Evolutionary conservation across 2,888 invertebrate species (phyloP).

Genomic region (Oscheius sp.): DNA sequence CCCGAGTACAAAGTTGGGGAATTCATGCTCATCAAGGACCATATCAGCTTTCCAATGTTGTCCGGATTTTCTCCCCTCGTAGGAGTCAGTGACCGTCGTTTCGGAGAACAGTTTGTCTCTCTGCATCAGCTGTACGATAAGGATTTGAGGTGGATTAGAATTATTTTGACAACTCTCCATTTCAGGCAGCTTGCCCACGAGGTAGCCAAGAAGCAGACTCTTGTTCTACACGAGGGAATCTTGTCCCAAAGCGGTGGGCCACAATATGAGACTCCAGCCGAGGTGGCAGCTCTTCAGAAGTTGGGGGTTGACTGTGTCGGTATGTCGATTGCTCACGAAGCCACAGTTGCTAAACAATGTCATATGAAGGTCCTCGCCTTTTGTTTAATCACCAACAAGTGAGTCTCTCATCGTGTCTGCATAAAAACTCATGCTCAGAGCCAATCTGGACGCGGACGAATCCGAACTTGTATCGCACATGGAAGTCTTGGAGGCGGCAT

Average conservation of each 20-base stretch:
- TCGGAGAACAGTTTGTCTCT: slow-evolving; percentile 89
- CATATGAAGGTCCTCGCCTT: slow-evolving; percentile 85
- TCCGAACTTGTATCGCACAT: slow-evolving; percentile 62
- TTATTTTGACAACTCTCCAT: neutral
- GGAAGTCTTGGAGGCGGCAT: slow-evolving; percentile 61
- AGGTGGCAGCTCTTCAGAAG: slow-evolving; percentile 77
- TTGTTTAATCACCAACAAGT: slow-evolving; percentile 88
- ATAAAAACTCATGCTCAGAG: slow-evolving; percentile 46
- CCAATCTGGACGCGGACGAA: slow-evolving; percentile 59
- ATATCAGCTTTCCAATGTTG: slow-evolving; percentile 95
- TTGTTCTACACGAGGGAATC: slow-evolving; percentile 84
- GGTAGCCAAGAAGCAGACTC: slow-evolving; percentile 74
- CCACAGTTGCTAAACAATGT: slow-evolving; percentile 91
- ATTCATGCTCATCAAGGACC: slow-evolving; percentile 95
- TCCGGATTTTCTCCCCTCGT: slow-evolving; percentile 91
- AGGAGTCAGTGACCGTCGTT: slow-evolving; percentile 91
- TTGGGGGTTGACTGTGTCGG: slow-evolving; percentile 75
- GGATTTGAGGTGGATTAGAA: slow-evolving; percentile 77
- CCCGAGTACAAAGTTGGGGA: slow-evolving; percentile 88
- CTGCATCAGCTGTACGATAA: slow-evolving; percentile 89
- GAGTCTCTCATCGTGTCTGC: slow-evolving; percentile 21
- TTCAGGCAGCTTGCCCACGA: slow-evolving; percentile 79
- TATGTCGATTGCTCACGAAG: slow-evolving; percentile 84
- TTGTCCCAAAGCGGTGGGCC: slow-evolving; percentile 93
- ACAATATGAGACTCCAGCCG: slow-evolving; percentile 92